Base-by-base conservation (phyloP, 2,888 invertebrate genomes). In the Drosophila mimetica region DNA sequence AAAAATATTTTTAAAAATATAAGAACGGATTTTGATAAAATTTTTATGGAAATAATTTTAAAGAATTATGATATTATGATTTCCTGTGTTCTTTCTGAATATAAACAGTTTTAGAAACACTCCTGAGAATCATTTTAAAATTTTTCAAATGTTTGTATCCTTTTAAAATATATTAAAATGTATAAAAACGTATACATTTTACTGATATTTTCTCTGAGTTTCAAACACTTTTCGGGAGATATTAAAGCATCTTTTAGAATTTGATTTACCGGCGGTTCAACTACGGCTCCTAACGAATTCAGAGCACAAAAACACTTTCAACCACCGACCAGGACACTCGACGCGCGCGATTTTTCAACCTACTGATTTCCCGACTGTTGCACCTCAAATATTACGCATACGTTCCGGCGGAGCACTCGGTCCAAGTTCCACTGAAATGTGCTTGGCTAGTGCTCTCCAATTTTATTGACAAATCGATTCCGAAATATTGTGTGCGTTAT, bases 401-500 rank as follows among this genome's bases (percentile, higher is more conserved):
- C 86, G 89, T 80, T 75, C 75, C 75, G 78, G 63, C 48, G 52
- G 64, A 70, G 66, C 80, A 87, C 80, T 82, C 86, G 85, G 89
- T 76, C 79, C 72, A 82, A 82, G 76, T 61, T 88, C 82, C 79
- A 89, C 89, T 90, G 81, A 90, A 90, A 87, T 74, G 71, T 51
- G 63, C 55, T 71, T 69, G 71, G 57, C 54, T 34, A 72, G 69
- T 80, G 86, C 61, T 67, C 63, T 71, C 65, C 75, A 80, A 89
- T 80, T 89, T 87, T 90, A 89, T 89, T 89, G 89, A 89, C 83
- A 82, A 88, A 90, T 90, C 89, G 90, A 89, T 85, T 84, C 72
- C 57, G 76, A 86, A 82, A 76, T 65, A 74, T 50, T 61, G 75
- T 61, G 63, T 52, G 42, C 58, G 52, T 50, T 66, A 47, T 76